phyloP scores from a whole-genome alignment of 2,113 vertebrate genomes.

The Theropithecus gelada region DNA sequence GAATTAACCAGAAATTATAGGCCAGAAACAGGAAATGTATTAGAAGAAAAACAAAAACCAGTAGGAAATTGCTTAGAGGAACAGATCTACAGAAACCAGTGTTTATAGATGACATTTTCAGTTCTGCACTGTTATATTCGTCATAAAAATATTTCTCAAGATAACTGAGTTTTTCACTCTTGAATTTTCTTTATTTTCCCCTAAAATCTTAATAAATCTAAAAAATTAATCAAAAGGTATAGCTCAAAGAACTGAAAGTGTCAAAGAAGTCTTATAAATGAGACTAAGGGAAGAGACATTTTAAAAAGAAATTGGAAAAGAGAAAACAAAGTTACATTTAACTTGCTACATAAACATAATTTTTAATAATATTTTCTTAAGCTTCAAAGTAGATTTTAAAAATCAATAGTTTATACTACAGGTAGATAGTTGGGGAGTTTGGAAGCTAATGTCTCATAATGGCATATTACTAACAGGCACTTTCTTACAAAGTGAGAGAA shows the following conservation, averaged over 20 bases:
- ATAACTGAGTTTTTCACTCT: background rate
- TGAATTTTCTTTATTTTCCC: background rate
- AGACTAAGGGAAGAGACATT: background rate
- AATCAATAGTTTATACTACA: background rate
- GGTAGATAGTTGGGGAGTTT: background rate
- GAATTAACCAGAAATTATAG: background rate
- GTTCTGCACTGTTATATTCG: background rate
- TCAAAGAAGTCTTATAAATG: background rate
- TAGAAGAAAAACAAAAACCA: background rate
- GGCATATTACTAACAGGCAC: background rate
- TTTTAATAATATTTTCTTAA: background rate
- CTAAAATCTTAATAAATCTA: background rate
- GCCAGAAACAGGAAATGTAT: background rate
- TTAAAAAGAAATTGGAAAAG: background rate
- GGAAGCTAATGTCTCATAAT: background rate
- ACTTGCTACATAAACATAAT: background rate
- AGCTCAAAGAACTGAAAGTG: constrained; percentile 13
- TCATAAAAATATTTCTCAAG: background rate
- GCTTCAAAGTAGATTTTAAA: background rate
- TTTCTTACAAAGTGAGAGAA: background rate
- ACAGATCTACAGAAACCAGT: background rate
- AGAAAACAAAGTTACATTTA: background rate
- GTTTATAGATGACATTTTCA: background rate
- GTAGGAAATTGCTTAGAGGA: background rate
- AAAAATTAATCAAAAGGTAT: background rate